Evolutionary conservation across 2,888 invertebrate species (phyloP).

Genomic region (Listrodromus nycthemerus): DNA sequence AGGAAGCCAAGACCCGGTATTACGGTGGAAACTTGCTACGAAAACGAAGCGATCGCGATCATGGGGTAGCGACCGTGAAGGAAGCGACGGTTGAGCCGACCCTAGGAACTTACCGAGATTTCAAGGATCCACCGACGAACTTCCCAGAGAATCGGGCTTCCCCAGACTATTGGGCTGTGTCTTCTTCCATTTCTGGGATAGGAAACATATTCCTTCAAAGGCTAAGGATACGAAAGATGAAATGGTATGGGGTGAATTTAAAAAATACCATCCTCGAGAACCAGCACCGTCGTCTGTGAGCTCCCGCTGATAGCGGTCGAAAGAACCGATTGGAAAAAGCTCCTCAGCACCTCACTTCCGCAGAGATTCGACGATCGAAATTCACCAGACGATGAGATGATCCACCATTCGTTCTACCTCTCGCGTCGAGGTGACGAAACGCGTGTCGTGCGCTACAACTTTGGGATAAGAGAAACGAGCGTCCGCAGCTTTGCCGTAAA

Average conservation of each 20-base stretch:
- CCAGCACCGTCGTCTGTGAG: neutral
- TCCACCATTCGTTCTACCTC: neutral
- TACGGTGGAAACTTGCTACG: conserved; percentile 57
- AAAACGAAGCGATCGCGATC: conserved; percentile 53
- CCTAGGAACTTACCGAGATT: conserved; percentile 51
- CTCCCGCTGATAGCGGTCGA: neutral
- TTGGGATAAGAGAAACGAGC: conserved; percentile 18
- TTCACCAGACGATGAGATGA: neutral
- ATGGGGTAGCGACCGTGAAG: conserved; percentile 24
- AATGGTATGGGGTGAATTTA: neutral
- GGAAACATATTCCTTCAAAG: neutral
- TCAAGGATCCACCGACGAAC: conserved; percentile 47
- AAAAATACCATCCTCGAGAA: neutral
- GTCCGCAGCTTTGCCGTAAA: conserved; percentile 68
- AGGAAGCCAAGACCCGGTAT: conserved; percentile 47
- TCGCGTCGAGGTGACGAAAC: neutral
- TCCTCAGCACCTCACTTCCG: neutral
- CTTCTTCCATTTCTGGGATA: neutral
- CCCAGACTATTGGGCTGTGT: conserved; percentile 37
- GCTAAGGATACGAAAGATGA: neutral
- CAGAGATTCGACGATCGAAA: neutral
- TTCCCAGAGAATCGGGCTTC: conserved; percentile 46
- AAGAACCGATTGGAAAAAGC: conserved; percentile 1
- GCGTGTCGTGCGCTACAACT: conserved; percentile 4
- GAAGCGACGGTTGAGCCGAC: conserved; percentile 26